phyloP scores from a whole-genome alignment of 2,113 vertebrate species.

The Trichomycterus rosablanca region DNA sequence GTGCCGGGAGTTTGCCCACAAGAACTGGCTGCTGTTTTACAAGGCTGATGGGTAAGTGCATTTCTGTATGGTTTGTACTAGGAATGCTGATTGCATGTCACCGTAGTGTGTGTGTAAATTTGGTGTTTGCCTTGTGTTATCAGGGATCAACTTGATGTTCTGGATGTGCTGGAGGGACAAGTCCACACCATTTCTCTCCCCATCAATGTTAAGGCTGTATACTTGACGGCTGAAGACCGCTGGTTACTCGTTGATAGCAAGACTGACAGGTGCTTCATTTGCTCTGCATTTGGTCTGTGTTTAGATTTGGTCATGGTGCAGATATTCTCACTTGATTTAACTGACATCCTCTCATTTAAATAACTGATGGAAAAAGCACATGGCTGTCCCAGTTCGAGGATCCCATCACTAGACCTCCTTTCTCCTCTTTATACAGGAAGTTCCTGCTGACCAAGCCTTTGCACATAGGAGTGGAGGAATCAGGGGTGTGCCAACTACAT shows the following conservation, averaged over 20 bases:
- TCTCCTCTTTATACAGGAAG: constrained; percentile 85
- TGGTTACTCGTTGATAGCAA: constrained; percentile 87
- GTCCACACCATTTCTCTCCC: constrained; percentile 85
- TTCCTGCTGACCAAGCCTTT: constrained; percentile 86
- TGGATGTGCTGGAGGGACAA: constrained; percentile 86
- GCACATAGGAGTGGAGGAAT: constrained; percentile 73
- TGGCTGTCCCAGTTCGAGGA: too few relatives aligned
- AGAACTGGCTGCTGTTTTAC: constrained; percentile 96
- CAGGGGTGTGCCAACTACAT: constrained; percentile 81
- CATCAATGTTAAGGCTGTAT: constrained; percentile 78
- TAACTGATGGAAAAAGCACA: too few relatives aligned
- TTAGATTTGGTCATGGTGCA: too few relatives aligned
- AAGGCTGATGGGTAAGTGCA: constrained; percentile 80
- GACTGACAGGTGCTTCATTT: constrained; percentile 76
- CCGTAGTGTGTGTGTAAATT: constrained; percentile 11
- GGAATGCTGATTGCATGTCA: background rate
- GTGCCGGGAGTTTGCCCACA: constrained; percentile 91
- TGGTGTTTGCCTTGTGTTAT: constrained; percentile 32
- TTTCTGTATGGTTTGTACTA: background rate
- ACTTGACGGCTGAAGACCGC: constrained; percentile 86
- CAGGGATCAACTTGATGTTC: constrained; percentile 80
- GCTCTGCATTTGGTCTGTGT: background rate
- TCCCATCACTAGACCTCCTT: too few relatives aligned
- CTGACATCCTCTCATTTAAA: too few relatives aligned
- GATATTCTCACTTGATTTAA: too few relatives aligned